Evolutionary conservation across 2,888 invertebrate genomes (phyloP).

Genomic region (Drosophila paracracens): DNA sequence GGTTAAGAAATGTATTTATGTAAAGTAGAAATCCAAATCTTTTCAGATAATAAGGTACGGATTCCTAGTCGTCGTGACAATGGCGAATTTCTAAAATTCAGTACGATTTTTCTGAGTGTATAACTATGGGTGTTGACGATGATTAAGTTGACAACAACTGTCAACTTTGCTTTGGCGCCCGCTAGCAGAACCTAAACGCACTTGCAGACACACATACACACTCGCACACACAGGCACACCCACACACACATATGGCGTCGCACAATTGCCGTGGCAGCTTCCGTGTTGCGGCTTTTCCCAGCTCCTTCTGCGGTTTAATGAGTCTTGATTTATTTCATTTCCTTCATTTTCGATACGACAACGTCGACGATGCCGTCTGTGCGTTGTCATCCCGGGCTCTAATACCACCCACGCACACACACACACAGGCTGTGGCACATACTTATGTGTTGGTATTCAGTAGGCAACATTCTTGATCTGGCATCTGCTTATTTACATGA

Average conservation of each 20-base stretch:
- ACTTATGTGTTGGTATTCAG: slow-evolving; percentile 22
- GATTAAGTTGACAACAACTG: slow-evolving; percentile 80
- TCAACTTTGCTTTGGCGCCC: slow-evolving; percentile 69
- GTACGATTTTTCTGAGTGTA: slow-evolving; percentile 5
- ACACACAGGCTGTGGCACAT: not conserved
- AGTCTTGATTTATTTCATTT: slow-evolving; percentile 81
- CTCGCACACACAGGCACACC: not conserved
- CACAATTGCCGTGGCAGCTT: slow-evolving; percentile 46
- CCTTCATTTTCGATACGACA: slow-evolving; percentile 65
- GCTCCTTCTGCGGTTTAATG: slow-evolving; percentile 72
- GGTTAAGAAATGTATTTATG: not conserved
- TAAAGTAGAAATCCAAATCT: not conserved
- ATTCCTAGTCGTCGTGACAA: not conserved
- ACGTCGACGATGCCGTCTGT: slow-evolving; percentile 30
- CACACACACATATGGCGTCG: not conserved
- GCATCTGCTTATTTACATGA: slow-evolving; percentile 65
- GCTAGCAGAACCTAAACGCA: slow-evolving; percentile 61
- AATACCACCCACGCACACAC: slow-evolving; percentile 10
- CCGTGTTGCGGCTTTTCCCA: slow-evolving; percentile 50
- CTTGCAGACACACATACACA: slow-evolving; percentile 30
- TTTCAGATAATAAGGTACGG: not conserved
- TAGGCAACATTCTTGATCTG: slow-evolving; percentile 22
- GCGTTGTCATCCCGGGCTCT: slow-evolving; percentile 46
- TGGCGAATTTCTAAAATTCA: not conserved
- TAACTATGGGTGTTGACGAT: slow-evolving; percentile 56